A percentile compares a stretch with the other conserved stretches of the same genome.
Evolutionary conservation across 2,888 invertebrate species (phyloP).

Genomic region (Resseliella maxima): DNA sequence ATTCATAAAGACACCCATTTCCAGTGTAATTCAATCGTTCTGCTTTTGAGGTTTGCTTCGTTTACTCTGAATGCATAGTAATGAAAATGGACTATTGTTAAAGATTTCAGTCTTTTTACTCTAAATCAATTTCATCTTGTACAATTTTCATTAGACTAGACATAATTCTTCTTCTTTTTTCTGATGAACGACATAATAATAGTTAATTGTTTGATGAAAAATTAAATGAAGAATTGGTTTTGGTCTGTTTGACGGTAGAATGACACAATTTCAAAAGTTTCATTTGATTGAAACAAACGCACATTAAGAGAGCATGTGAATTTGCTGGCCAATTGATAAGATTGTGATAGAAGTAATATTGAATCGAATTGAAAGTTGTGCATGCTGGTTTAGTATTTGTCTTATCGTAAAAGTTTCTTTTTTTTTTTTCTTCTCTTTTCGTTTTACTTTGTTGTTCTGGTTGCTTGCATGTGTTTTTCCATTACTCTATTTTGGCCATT

Average conservation of each 20-base stretch:
- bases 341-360: conserved; percentile 24
- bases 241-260: neutral
- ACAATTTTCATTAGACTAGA: too few relatives aligned
- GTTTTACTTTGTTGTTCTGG: neutral
- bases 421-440: neutral
- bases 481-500: neutral
- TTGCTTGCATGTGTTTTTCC: neutral
- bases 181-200: neutral
- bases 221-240: neutral
- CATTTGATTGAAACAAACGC: conserved; percentile 38
- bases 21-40: neutral
- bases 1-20: neutral
- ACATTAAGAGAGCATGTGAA: neutral
- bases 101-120: too few relatives aligned
- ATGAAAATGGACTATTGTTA: too few relatives aligned
- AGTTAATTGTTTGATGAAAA: conserved; percentile 1
- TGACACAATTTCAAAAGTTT: neutral
- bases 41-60: neutral
- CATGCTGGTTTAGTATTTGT: neutral
- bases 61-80: neutral
- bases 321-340: conserved; percentile 4
- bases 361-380: conserved; percentile 19
- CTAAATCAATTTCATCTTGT: too few relatives aligned
- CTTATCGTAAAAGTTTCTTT: conserved; percentile 22
- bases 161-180: neutral